Evolutionary conservation across 2,888 invertebrate species (phyloP).

Genomic region (Hoplodrina ambigua): DNA sequence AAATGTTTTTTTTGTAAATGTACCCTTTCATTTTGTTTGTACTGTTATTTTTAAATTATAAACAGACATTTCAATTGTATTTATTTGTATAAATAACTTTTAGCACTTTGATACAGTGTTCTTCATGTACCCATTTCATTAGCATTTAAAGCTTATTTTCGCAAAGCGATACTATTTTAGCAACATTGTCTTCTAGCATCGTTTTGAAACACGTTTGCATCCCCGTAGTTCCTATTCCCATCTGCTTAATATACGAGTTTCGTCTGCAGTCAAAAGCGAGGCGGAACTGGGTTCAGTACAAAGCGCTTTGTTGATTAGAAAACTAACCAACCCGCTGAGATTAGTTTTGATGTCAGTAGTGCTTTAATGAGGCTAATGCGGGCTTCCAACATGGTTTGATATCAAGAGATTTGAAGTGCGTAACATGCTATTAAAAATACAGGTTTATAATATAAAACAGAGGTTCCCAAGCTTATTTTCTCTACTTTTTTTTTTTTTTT

Average conservation of each 20-base stretch:
- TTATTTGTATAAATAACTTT: background rate
- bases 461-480: no score
- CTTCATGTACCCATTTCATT: background rate
- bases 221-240: constrained; percentile 16
- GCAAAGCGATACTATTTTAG: constrained; percentile 5
- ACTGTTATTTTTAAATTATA: no score
- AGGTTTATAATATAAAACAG: no score
- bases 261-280: constrained; percentile 32
- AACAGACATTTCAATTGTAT: no score
- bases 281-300: constrained; percentile 31
- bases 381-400: background rate
- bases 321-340: constrained; percentile 38
- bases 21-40: no score
- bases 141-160: background rate
- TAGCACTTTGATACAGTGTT: background rate
- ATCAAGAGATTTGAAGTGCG: background rate
- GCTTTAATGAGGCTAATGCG: constrained; percentile 25
- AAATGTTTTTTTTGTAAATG: no score
- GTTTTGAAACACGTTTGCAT: constrained; percentile 21
- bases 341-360: constrained; percentile 42
- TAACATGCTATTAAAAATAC: background rate
- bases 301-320: constrained; percentile 58
- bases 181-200: constrained; percentile 3
- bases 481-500: no score
- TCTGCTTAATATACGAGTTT: constrained; percentile 42